Evolutionary conservation across 2,797 vertebrate genomes (phyloP), one percentile per base, ranked within the genome.

Genomic region (Gymnoscopelus braueri): DNA sequence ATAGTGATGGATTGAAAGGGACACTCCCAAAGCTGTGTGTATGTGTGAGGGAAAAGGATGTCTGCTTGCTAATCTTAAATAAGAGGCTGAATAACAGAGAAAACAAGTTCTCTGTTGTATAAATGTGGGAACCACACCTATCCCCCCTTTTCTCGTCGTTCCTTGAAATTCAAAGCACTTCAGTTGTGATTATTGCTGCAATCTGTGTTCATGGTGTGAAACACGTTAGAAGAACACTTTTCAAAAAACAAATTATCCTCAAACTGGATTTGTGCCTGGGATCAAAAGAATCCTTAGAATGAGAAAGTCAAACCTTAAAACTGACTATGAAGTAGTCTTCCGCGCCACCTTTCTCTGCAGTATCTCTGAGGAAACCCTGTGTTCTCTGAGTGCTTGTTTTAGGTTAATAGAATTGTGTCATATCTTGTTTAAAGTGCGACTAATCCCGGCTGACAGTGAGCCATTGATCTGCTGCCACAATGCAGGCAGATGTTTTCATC

Each of bases 391-490:
- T 72, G 78, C 84, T 88, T 83, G 88, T 87, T 93, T 91, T 79
- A 78, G 89, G 84, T 91, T 92, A 91, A 92, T 92, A 88, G 85
- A 92, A 92, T 86, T 82, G 85, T 90, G 88, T 93, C 89, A 90
- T 88, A 91, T 92, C 88, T 91, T 90, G 89, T 93, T 93, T 88
- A 90, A 91, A 91, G 88, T 85, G 87, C 69, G 67, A 84, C 89
- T 93, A 92, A 93, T 93, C 90, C 81, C 8, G 77, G 82, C 80
- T 79, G 89, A 93, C 86, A 89, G 88, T 80, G 81, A 91, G 81
- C 87, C 89, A 89, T 88, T 91, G 91, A 93, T 93, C 86, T 89
- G 85, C 88, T 91, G 88, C 88, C 89, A 89, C 85, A 75, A 75
- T 58, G 70, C 88, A 92, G 87, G 70, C 88, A 92, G 87, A 92